phyloP scores from a whole-genome alignment of 2,113 vertebrate species.

The Burhinus oedicnemus region DNA sequence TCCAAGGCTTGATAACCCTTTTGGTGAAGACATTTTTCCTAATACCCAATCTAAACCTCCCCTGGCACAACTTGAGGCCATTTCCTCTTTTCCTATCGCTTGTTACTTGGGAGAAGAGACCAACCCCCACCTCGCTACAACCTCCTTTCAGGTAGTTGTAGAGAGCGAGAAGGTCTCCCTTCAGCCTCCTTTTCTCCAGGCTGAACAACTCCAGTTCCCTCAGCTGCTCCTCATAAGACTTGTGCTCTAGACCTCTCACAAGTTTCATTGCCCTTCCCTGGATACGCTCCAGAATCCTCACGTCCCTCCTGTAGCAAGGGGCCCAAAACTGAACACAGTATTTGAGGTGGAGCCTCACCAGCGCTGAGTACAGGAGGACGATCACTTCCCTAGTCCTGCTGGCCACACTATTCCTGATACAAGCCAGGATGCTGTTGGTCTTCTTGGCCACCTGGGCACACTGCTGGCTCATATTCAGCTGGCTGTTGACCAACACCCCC shows the following conservation, averaged over 20 bases:
- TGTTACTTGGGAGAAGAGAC: background rate
- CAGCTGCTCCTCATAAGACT: background rate
- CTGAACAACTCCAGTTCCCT: background rate
- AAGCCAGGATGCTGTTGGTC: background rate
- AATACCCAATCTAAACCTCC: background rate
- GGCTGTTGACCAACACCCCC: background rate
- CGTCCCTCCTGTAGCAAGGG: background rate
- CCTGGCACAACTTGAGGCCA: background rate
- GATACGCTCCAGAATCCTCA: background rate
- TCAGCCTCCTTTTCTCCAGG: background rate
- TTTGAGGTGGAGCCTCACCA: background rate
- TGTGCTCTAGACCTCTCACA: background rate
- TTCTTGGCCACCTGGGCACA: background rate
- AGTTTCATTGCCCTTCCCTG: background rate
- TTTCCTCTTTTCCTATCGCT: background rate
- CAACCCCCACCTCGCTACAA: background rate
- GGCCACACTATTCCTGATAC: background rate
- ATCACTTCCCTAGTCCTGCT: background rate
- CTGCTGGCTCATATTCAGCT: background rate
- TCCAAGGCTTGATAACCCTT: background rate
- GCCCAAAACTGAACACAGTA: background rate
- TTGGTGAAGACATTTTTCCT: background rate
- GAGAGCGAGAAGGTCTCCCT: background rate
- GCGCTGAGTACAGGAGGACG: background rate
- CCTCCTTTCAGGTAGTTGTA: background rate